These are phyloP conservation scores for Pogonophryne albipinna DNA, from an alignment of 2,797 vertebrate species.

Conservation along the genomic window DNA sequence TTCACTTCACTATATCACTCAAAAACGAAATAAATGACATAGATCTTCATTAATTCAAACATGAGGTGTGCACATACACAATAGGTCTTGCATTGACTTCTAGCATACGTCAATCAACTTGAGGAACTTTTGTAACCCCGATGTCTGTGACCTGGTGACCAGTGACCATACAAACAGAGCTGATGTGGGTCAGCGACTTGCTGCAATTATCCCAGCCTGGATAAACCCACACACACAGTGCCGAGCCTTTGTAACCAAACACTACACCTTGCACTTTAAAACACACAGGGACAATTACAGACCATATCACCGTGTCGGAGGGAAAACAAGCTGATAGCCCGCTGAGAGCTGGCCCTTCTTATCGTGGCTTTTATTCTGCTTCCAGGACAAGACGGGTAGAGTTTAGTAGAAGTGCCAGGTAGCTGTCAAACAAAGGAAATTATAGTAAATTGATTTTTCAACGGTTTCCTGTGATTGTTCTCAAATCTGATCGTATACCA, in stretches of 20 bases:
- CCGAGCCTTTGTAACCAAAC: constrained; percentile 49
- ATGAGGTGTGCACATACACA: background rate
- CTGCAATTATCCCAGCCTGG: constrained; percentile 49
- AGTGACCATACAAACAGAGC: constrained; percentile 29
- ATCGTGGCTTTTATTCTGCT: constrained; percentile 25
- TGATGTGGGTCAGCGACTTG: constrained; percentile 58
- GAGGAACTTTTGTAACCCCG: background rate
- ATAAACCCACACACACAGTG: constrained; percentile 26
- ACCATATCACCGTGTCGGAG: constrained; percentile 12
- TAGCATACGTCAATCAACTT: background rate
- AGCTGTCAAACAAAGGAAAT: constrained; percentile 27
- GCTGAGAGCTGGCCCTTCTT: constrained; percentile 18
- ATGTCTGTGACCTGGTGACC: constrained; percentile 40
- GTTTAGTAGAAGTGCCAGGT: constrained; percentile 11
- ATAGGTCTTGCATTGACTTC: constrained; percentile 22
- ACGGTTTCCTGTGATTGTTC: constrained; percentile 21
- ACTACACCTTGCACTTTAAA: constrained; percentile 63
- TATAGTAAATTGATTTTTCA: constrained; percentile 11
- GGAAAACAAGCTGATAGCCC: constrained; percentile 46
- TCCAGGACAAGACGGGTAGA: constrained; percentile 16
- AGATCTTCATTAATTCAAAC: constrained; percentile 22
- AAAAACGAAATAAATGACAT: too few relatives aligned
- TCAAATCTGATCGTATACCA: background rate
- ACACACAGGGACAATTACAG: constrained; percentile 38
- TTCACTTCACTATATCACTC: background rate